These are phyloP conservation scores for Achroia grisella DNA, from an alignment of 1,140 invertebrate species.

Conservation along the genomic window DNA sequence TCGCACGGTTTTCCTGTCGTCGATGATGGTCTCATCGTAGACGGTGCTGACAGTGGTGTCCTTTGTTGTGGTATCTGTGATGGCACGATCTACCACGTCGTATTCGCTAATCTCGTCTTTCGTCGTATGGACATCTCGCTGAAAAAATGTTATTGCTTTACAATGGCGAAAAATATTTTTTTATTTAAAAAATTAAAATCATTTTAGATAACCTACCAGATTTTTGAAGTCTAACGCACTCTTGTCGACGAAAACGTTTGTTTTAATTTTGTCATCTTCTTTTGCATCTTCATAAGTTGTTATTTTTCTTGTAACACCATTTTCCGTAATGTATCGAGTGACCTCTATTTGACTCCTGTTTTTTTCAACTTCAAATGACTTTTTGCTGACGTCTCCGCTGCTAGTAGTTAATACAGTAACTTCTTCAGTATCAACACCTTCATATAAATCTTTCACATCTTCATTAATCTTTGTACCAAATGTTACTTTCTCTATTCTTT, in stretches of 20 bases:
- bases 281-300: slow-evolving; percentile 71
- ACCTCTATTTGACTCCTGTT: slow-evolving; percentile 70
- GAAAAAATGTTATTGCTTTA: slow-evolving; percentile 15
- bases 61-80: slow-evolving; percentile 55
- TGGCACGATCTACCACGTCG: slow-evolving; percentile 67
- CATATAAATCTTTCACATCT: slow-evolving; percentile 65
- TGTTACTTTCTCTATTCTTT: slow-evolving; percentile 61
- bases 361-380: slow-evolving; percentile 67
- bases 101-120: slow-evolving; percentile 60
- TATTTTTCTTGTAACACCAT: slow-evolving; percentile 68
- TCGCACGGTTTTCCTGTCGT: slow-evolving; percentile 61
- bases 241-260: slow-evolving; percentile 69
- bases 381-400: slow-evolving; percentile 59
- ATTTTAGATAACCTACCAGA: slow-evolving; percentile 52
- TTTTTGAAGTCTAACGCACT: slow-evolving; percentile 71
- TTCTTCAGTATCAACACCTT: slow-evolving; percentile 60
- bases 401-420: slow-evolving; percentile 47
- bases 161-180: slow-evolving; percentile 6
- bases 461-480: slow-evolving; percentile 66
- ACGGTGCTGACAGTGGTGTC: slow-evolving; percentile 55
- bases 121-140: slow-evolving; percentile 70
- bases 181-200: not conserved
- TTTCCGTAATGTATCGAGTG: slow-evolving; percentile 67
- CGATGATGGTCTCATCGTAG: slow-evolving; percentile 64
- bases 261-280: slow-evolving; percentile 69